Evolutionary conservation across 2,888 invertebrate genomes (phyloP).

Genomic region (Marronus borbonicus): DNA sequence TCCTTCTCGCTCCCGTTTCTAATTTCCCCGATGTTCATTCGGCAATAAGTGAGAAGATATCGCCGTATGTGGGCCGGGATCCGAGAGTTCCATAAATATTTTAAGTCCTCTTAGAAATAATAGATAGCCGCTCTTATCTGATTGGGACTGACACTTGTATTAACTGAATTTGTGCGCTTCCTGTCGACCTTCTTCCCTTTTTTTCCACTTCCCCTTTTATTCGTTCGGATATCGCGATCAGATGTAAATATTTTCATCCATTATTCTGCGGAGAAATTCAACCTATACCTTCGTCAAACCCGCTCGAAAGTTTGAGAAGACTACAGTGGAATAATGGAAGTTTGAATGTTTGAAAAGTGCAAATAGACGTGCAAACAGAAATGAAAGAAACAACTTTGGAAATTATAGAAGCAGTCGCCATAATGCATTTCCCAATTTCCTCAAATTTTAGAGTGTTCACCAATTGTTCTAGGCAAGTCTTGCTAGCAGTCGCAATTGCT

Average conservation of each 20-base stretch:
- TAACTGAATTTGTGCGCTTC: constrained; percentile 24
- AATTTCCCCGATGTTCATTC: constrained; percentile 28
- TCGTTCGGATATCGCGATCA: constrained; percentile 5
- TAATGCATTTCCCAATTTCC: too few relatives aligned
- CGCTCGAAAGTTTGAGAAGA: not conserved
- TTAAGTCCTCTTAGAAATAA: constrained; percentile 36
- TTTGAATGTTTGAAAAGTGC: too few relatives aligned
- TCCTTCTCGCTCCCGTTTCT: constrained; percentile 13
- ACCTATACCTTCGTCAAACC: constrained; percentile 1
- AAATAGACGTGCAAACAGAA: too few relatives aligned
- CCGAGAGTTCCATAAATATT: constrained; percentile 29
- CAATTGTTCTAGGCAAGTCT: too few relatives aligned
- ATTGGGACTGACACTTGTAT: constrained; percentile 33
- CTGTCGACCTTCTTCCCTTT: not conserved
- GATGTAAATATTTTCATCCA: constrained; percentile 10
- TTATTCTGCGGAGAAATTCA: not conserved
- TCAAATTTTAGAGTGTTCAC: too few relatives aligned
- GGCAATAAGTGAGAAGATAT: constrained; percentile 15
- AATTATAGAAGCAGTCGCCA: too few relatives aligned
- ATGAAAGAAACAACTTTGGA: too few relatives aligned
- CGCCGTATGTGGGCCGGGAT: constrained; percentile 1
- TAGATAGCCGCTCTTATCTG: constrained; percentile 32
- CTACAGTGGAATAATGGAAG: too few relatives aligned
- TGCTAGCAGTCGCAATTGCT: too few relatives aligned
- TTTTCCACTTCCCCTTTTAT: not conserved